Evolutionary conservation across 2,888 invertebrate species (phyloP).

Genomic region (Pristionchus entomophagus): DNA sequence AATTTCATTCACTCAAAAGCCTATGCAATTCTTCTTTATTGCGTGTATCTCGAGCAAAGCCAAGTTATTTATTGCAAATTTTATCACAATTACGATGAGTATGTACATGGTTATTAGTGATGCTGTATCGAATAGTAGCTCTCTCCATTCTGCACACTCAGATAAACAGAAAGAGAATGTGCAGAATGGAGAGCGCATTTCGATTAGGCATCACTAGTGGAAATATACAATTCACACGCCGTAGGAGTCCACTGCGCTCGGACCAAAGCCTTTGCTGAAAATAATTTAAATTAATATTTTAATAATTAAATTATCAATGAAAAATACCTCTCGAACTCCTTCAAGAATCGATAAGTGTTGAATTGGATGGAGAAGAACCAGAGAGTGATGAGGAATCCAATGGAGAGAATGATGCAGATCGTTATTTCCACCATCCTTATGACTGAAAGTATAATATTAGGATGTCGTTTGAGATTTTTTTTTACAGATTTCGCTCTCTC

Average conservation of each 20-base stretch:
- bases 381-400: neutral
- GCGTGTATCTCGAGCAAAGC: too few species aligned
- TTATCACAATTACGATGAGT: too few species aligned
- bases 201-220: too few species aligned
- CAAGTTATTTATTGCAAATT: too few species aligned
- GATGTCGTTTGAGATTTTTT: neutral
- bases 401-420: constrained; percentile 18
- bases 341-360: constrained; percentile 3
- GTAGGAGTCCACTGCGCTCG: constrained; percentile 2
- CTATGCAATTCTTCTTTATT: too few species aligned
- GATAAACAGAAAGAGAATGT: too few species aligned
- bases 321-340: constrained; percentile 21
- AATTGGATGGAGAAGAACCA: constrained; percentile 36
- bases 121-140: too few species aligned
- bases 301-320: neutral
- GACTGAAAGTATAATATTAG: constrained; percentile 3
- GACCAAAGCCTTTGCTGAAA: constrained; percentile 21
- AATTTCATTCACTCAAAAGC: too few species aligned
- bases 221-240: neutral
- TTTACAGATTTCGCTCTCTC: neutral
- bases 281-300: neutral
- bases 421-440: neutral
- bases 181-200: too few species aligned
- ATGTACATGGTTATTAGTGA: too few species aligned
- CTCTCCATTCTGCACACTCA: too few species aligned